A percentile compares a stretch with the other conserved stretches of the same genome.
Conservation (phyloP, 2,113 vertebrate species). For the Erythrolamprus reginae region DNA sequence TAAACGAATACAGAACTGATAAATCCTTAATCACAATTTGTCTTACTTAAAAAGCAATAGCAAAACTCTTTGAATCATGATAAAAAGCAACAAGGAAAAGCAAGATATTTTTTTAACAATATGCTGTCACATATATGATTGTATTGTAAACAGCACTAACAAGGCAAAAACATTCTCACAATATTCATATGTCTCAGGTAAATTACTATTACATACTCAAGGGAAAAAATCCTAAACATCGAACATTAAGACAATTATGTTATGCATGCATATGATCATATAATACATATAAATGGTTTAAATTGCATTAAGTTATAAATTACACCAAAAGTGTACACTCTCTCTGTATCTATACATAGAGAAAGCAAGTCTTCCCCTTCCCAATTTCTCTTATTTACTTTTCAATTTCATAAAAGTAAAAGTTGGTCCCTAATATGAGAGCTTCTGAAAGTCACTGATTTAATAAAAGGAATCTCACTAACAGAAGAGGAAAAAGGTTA, state of each 20-base stretch:
- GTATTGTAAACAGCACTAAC: neutral
- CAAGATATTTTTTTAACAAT: neutral
- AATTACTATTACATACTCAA: neutral
- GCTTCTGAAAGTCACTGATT: neutral
- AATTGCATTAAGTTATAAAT: neutral
- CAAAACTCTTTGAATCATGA: neutral
- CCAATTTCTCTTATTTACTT: neutral
- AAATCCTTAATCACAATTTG: neutral
- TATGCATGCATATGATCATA: neutral
- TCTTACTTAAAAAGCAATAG: neutral
- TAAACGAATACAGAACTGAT: neutral
- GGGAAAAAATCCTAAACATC: fast-evolving
- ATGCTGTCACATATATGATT: neutral
- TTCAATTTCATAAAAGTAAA: neutral
- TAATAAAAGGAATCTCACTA: neutral
- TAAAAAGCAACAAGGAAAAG: neutral
- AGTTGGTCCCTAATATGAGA: neutral
- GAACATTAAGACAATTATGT: neutral
- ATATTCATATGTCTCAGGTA: neutral
- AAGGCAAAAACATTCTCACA: neutral
- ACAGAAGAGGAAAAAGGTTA: neutral
- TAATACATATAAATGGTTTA: neutral
- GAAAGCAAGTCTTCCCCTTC: neutral
- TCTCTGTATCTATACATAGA: too few species aligned
- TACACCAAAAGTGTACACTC: neutral